Evolutionary conservation across 2,888 invertebrate species (phyloP), one percentile per base, ranked within the genome.

Genomic region (Hirtodrosophila trivittata): DNA sequence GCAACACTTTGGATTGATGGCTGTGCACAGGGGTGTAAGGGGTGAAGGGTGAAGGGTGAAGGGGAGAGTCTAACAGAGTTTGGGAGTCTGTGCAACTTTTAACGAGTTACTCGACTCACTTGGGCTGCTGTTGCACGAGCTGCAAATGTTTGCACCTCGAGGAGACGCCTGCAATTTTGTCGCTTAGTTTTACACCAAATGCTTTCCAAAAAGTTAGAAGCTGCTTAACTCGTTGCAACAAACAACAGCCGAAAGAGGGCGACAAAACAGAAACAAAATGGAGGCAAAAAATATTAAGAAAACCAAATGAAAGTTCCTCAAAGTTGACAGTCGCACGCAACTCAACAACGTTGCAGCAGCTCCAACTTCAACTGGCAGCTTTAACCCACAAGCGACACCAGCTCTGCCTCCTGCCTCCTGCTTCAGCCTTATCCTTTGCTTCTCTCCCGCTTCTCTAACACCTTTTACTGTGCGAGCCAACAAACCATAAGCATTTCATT

Each of bases 401-500:
- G n/a, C n/a, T n/a, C n/a, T n/a, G n/a, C n/a, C n/a, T n/a, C n/a
- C n/a, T n/a, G n/a, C n/a, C n/a, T n/a, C n/a, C n/a, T n/a, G n/a
- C n/a, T n/a, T n/a, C n/a, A n/a, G n/a, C n/a, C n/a, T n/a, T n/a
- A n/a, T n/a, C n/a, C n/a, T n/a, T n/a, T n/a, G n/a, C n/a, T n/a
- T n/a, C n/a, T n/a, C n/a, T n/a, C n/a, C n/a, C n/a, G n/a, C n/a
- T n/a, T n/a, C n/a, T n/a, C n/a, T n/a, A n/a, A n/a, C n/a, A n/a
- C n/a, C n/a, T n/a, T n/a, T n/a, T n/a, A n/a, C n/a, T n/a, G n/a
- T 33, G 21, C 26, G 25, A 38, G 21, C 4, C 37, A 52, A 25
- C 42, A 54, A 57, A 35, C 59, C 75, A 63, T 59, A 76, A 83
- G 63, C 65, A 81, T 83, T 80, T 84, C 73, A 83, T 84, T 83